phyloP scores from a whole-genome alignment of 2,113 vertebrate species.

The Corydoras maculifer region DNA sequence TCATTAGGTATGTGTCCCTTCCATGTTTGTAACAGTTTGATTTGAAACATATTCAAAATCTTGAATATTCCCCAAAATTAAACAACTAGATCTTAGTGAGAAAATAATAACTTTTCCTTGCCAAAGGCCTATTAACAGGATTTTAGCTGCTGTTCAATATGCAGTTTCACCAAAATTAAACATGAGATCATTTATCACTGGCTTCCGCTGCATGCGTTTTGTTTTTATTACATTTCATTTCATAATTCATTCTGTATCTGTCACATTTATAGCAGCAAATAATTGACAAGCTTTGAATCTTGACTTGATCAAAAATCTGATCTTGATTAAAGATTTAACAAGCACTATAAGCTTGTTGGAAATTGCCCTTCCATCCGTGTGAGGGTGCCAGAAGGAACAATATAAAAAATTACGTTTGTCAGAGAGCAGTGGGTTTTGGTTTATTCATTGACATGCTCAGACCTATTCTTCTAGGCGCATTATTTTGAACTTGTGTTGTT shows the following conservation, averaged over 20 bases:
- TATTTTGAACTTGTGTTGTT: too few species aligned
- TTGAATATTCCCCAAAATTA: too few species aligned
- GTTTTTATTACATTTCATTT: slow-evolving; percentile 18
- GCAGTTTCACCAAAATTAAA: neutral
- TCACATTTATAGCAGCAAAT: neutral
- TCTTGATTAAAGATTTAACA: slow-evolving; percentile 41
- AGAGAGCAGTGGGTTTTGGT: too few species aligned
- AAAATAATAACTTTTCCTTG: too few species aligned
- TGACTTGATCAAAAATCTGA: slow-evolving; percentile 38
- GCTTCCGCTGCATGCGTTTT: neutral
- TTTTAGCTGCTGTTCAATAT: neutral
- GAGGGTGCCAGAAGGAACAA: slow-evolving; percentile 12
- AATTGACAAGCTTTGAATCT: slow-evolving; percentile 24
- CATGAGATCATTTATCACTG: slow-evolving; percentile 21
- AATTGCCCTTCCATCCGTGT: slow-evolving; percentile 20
- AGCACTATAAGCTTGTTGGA: slow-evolving; percentile 40
- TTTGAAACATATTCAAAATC: too few species aligned
- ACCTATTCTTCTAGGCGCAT: too few species aligned
- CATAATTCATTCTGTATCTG: neutral
- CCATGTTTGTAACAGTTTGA: too few species aligned
- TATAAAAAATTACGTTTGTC: neutral
- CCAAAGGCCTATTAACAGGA: too few species aligned
- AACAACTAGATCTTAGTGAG: too few species aligned
- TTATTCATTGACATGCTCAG: too few species aligned
- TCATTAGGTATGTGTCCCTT: too few species aligned